Evolutionary conservation across 37 sponge, comb jelly and placozoan genomes (phyloP), one percentile per base, ranked within the genome.

Genomic region (Halichondria panicea): DNA sequence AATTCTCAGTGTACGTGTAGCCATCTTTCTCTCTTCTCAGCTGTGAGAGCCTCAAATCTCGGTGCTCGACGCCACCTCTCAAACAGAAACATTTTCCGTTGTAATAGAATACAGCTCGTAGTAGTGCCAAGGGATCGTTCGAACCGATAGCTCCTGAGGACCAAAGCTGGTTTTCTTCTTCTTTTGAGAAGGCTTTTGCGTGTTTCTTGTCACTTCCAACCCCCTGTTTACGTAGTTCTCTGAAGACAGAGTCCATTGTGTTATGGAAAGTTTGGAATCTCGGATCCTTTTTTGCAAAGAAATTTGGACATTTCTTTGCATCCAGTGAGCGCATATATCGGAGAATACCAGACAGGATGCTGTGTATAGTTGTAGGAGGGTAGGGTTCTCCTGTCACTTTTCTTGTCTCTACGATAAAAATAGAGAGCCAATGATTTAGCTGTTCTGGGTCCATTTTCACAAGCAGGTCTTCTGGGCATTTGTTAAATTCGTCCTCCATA

Each of bases 71-170:
- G 34, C 83, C 68, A 36, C 83, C 74, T 43, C 66, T 36, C 3
- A 82, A 58, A 35, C 83, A 82, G 28, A 82, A 61, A 32, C 46
- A 48, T 75, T 82, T 74, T 1, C 83, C 83, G 58, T 74, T 82
- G 50, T 25, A 43, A 32, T 48, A 82, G 35, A 83, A 66, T 2
- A 83, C 44, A 53, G 63, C 77, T 13, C 45, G 77, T 38, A 83
- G n/a, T n/a, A 83, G 44, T 5, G 68, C 72, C 41, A 38, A 19
- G 6, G 77, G 84, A 21, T 58, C 76, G 62, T 55, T 35, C 11
- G 52, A 25, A 43, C 62, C 59, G 43, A 83, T 54, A 34, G 65
- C 77, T 42, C 70, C 70, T 43, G 1, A 54, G 8, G 44, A n/a
- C 84, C 84, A 83, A 6, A 83, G 76, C 60, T 33, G 28, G 38